Conservation (phyloP, 1,140 invertebrate species). For the Listronotus bonariensis region DNA sequence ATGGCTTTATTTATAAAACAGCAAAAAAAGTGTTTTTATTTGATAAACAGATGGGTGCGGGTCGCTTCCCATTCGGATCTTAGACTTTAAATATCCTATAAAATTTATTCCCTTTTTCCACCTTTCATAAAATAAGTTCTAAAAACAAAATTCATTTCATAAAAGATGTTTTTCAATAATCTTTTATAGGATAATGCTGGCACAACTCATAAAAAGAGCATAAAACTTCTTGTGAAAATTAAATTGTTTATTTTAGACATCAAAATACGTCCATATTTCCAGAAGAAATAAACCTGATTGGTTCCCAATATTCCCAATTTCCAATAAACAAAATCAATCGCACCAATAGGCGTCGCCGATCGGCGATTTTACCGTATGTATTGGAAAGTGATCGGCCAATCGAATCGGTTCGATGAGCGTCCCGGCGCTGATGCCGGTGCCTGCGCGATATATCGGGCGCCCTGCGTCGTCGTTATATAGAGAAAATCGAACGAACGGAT, state of each 20-base stretch:
- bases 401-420: conserved; percentile 21
- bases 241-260: not conserved
- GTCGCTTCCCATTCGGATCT: no score
- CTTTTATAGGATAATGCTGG: no score
- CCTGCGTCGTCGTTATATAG: conserved; percentile 35
- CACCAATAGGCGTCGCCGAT: conserved; percentile 34
- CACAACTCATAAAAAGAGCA: no score
- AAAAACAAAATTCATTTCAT: no score
- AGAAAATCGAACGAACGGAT: conserved; percentile 37
- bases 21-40: no score
- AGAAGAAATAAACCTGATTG: conserved; percentile 7
- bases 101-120: no score
- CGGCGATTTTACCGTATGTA: conserved; percentile 28
- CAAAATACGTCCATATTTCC: not conserved
- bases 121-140: no score
- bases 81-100: no score
- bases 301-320: conserved; percentile 23
- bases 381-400: conserved; percentile 37
- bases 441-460: conserved; percentile 34
- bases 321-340: conserved; percentile 39
- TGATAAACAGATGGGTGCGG: no score
- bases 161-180: no score
- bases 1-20: no score
- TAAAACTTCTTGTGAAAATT: no score
- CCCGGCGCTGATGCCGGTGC: conserved; percentile 28